Conservation (phyloP, 1,140 invertebrate genomes). For the Nylanderia fulva region DNA sequence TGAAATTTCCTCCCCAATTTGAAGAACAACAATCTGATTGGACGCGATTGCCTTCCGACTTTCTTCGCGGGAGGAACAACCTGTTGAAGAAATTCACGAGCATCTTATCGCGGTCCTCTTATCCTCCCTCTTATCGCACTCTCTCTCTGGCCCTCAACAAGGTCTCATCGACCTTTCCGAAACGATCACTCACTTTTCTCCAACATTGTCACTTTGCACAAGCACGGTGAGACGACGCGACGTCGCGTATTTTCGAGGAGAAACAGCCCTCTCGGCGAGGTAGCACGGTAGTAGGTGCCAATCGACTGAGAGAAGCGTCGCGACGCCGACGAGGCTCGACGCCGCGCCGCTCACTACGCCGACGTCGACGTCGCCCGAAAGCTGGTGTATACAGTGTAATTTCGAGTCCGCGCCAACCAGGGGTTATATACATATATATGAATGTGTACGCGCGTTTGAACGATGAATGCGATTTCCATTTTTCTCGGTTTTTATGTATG, state of each 20-base stretch:
- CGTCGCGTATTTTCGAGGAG: slow-evolving; percentile 40
- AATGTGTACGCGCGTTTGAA: not conserved
- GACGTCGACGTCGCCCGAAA: slow-evolving; percentile 67
- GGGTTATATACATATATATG: not conserved
- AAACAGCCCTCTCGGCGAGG: slow-evolving; percentile 37
- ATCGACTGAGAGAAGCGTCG: slow-evolving; percentile 82
- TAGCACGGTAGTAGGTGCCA: slow-evolving; percentile 78
- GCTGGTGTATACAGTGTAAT: slow-evolving; percentile 51
- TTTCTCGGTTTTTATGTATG: too few relatives aligned
- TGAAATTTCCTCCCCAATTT: not conserved
- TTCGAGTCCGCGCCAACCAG: slow-evolving; percentile 19
- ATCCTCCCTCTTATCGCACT: not conserved
- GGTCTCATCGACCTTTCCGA: slow-evolving; percentile 3
- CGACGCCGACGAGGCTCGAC: slow-evolving; percentile 74
- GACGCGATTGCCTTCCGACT: not conserved
- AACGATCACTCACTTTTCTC: slow-evolving; percentile 83
- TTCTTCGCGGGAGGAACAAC: slow-evolving; percentile 57
- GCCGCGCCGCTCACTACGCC: slow-evolving; percentile 74
- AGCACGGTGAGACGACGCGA: slow-evolving; percentile 37
- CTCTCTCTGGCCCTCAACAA: not conserved
- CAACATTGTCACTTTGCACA: slow-evolving; percentile 77
- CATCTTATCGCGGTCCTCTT: not conserved
- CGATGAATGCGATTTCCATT: not conserved
- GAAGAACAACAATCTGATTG: not conserved
- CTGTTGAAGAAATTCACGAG: slow-evolving; percentile 70